Conservation (phyloP, 2,888 invertebrate genomes). For the Pogonocherus hispidulus region DNA sequence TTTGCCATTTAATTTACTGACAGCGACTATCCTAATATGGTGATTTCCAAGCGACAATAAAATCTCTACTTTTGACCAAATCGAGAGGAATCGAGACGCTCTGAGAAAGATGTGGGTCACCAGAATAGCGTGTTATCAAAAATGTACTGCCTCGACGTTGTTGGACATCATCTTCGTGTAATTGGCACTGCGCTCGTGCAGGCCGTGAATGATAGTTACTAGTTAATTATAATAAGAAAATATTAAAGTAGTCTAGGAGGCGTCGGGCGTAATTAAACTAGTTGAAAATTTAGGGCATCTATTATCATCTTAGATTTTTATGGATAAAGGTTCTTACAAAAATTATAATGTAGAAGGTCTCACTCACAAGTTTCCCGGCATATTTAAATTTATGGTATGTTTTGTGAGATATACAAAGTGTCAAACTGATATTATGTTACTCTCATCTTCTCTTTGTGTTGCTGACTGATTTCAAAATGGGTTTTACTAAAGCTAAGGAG, state of each 20-base stretch:
- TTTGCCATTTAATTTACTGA: slow-evolving; percentile 28
- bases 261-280: background rate
- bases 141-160: slow-evolving; percentile 32
- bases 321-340: no score
- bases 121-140: slow-evolving; percentile 52
- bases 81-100: slow-evolving; percentile 49
- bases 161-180: slow-evolving; percentile 23
- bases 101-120: slow-evolving; percentile 50
- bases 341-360: no score
- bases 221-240: slow-evolving; percentile 41
- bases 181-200: slow-evolving; percentile 34
- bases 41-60: slow-evolving; percentile 48
- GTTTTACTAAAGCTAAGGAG: no score
- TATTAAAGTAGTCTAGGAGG: slow-evolving; percentile 32
- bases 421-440: no score
- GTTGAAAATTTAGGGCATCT: no score
- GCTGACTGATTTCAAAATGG: no score
- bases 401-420: no score
- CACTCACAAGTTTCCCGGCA: no score
- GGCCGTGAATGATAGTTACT: slow-evolving; percentile 35
- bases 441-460: no score
- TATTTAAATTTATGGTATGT: no score
- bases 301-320: no score
- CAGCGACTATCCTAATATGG: slow-evolving; percentile 53
- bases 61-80: slow-evolving; percentile 56